phyloP scores from a whole-genome alignment of 2,113 vertebrate species.

The Apaloderma vittatum region DNA sequence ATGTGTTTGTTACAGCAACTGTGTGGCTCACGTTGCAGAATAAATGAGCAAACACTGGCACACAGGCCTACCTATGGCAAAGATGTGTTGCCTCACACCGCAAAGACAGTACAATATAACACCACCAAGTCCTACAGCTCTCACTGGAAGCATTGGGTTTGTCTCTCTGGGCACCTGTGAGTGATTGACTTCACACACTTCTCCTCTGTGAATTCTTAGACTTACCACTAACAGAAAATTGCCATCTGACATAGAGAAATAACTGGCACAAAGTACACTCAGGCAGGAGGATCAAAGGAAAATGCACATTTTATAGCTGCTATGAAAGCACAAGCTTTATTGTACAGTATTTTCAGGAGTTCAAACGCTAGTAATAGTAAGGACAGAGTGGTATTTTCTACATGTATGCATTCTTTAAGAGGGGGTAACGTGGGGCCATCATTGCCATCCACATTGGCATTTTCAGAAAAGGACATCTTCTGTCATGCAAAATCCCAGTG shows the following conservation, averaged over 20 bases:
- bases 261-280: background rate
- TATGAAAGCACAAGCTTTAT: background rate
- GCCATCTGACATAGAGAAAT: background rate
- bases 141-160: background rate
- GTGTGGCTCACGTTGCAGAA: background rate
- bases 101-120: fast-evolving
- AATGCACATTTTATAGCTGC: background rate
- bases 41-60: background rate
- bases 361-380: background rate
- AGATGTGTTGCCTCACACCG: background rate
- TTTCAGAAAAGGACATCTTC: background rate
- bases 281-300: background rate
- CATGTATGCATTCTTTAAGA: background rate
- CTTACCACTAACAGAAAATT: background rate
- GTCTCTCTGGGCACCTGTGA: background rate
- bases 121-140: background rate
- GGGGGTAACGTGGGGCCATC: background rate
- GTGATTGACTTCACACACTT: background rate
- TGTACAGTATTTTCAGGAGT: background rate
- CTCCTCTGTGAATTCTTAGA: background rate
- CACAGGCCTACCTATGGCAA: background rate
- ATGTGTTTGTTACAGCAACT: conserved; percentile 8
- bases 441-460: background rate
- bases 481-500: background rate
- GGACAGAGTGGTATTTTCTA: background rate